Base-by-base conservation (phyloP, 2,888 invertebrate genomes). In the Andrena minutula region DNA sequence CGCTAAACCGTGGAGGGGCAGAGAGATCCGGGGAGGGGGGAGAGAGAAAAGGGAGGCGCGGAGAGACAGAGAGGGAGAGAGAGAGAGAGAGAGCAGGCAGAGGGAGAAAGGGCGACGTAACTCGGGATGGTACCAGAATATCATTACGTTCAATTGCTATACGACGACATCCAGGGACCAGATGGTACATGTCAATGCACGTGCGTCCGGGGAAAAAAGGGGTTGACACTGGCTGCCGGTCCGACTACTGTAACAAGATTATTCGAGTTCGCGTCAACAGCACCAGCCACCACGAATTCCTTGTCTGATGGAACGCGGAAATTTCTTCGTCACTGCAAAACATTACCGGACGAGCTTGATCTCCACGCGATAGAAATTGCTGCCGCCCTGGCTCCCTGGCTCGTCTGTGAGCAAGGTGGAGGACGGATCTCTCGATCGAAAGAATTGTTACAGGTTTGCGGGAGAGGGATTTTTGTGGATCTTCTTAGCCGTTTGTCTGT, bases 61-160 rank as follows among this genome's bases (percentile, higher is more conserved):
- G n/a, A 64, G 51, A 26, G 60, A 32, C 8, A 47, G 56, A 47
- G 6, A 35, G n/a, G 12, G 68, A 30, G 41, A 26, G 56, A n/a
- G 26, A 10, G n/a, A 23, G 51, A 12, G 32, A 12, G 7, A 35
- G 64, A 30, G 20, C 23, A 41, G 28, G 53, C 28, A 23, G 74
- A 28, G 26, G 58, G 64, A 65, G 75, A 53, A 68, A 53, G 77
- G 60, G 49, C 79, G 69, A 80, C 75, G 82, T 80, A 79, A 84
- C 75, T 65, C 79, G 78, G 51, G 41, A 84, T 79, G 73, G 63
- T 86, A 86, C 78, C 82, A 84, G 88, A 87, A 85, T 88, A 88
- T 88, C 88, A 86, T 88, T 88, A 88, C 80, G 87, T 79, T 85
- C 87, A 88, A 88, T 88, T 88, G 83, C 73, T 82, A 71, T 73